phyloP scores from a whole-genome alignment of 2,888 invertebrate genomes.

The Pristionchus entomophagus region DNA sequence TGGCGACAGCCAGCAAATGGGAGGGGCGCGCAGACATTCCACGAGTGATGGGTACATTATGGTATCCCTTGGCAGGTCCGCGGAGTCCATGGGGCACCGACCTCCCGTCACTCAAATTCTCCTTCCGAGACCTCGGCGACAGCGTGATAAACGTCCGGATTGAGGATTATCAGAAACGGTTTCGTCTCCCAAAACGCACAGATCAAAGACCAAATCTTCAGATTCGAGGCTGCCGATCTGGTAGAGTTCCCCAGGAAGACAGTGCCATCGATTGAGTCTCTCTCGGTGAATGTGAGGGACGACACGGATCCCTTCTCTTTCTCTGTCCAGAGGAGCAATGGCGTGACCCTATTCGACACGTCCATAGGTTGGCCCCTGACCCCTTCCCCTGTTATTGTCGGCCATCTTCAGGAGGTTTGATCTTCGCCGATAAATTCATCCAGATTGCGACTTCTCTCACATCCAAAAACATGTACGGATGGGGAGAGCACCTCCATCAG shows the following conservation, averaged over 20 bases:
- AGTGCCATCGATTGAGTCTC: conserved; percentile 50
- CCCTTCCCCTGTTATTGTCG: too few relatives aligned
- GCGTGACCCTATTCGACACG: conserved; percentile 68
- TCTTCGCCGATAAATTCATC: conserved; percentile 73
- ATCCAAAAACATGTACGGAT: conserved; percentile 72
- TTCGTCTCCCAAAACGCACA: not conserved
- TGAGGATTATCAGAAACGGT: conserved; percentile 47
- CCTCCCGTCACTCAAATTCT: conserved; percentile 54
- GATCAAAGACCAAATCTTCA: conserved; percentile 37
- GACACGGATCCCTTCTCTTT: conserved; percentile 63
- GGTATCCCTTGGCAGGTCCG: conserved; percentile 39
- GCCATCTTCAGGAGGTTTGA: conserved; percentile 62
- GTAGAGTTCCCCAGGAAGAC: conserved; percentile 58
- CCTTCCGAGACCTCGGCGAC: conserved; percentile 55
- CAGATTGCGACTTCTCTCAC: conserved; percentile 73
- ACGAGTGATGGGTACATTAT: not conserved
- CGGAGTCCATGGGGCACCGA: conserved; percentile 67
- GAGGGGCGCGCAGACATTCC: not conserved
- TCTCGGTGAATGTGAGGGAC: not conserved
- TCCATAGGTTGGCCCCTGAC: conserved; percentile 61
- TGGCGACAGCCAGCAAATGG: not conserved
- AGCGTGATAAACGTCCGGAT: conserved; percentile 63
- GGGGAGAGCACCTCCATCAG: conserved; percentile 74
- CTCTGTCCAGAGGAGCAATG: conserved; percentile 57
- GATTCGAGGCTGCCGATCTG: conserved; percentile 65